Conservation (phyloP, 2,888 invertebrate genomes). For the Magallana nippona region DNA sequence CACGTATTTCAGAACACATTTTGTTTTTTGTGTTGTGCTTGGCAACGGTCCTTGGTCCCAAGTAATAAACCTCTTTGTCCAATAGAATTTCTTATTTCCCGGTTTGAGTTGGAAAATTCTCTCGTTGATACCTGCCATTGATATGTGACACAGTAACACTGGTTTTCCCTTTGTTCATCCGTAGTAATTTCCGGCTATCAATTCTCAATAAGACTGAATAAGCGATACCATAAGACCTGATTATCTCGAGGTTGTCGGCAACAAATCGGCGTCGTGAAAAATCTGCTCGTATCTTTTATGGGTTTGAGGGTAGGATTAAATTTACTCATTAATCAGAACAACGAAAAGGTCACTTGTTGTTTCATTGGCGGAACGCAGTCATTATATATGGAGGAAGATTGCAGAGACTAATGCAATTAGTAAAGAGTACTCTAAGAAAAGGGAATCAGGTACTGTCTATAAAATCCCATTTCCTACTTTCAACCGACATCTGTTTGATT, state of each 20-base stretch:
- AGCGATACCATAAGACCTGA: slow-evolving; percentile 22
- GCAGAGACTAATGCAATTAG: too few relatives aligned
- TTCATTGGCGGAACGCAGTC: background rate
- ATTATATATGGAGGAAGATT: background rate
- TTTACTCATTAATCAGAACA: background rate
- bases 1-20: too few relatives aligned
- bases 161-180: slow-evolving; percentile 18
- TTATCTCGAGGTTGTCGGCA: slow-evolving; percentile 1
- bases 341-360: background rate
- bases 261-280: slow-evolving; percentile 6
- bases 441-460: too few relatives aligned
- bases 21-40: too few relatives aligned
- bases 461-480: too few relatives aligned
- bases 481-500: too few relatives aligned
- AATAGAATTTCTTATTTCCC: too few relatives aligned
- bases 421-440: too few relatives aligned
- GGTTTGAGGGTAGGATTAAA: slow-evolving; percentile 2
- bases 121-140: slow-evolving; percentile 11
- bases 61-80: background rate
- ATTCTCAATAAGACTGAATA: slow-evolving; percentile 23
- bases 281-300: slow-evolving; percentile 15
- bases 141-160: slow-evolving; percentile 15
- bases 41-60: too few relatives aligned
- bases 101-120: background rate
- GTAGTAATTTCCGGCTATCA: slow-evolving; percentile 26